These are phyloP conservation scores for Mythimna albipuncta DNA, from an alignment of 2,888 invertebrate genomes.

Conservation along the genomic window DNA sequence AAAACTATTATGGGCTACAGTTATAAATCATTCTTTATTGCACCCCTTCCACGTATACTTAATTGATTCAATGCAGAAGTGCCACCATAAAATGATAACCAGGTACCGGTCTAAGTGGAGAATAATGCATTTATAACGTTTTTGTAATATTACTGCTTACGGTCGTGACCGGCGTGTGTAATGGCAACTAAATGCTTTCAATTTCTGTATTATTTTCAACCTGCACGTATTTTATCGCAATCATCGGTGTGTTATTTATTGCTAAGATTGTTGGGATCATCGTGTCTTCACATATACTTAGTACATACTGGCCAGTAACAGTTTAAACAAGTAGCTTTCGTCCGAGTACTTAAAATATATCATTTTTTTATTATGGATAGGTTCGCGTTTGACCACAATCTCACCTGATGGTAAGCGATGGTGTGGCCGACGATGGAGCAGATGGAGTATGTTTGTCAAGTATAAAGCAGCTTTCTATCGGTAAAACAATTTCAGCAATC, in stretches of 20 bases:
- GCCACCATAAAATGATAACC: conserved; percentile 83
- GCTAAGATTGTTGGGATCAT: conserved; percentile 1
- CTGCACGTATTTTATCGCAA: conserved; percentile 30
- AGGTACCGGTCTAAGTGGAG: conserved; percentile 70
- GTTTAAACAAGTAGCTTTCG: not conserved
- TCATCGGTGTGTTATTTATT: conserved; percentile 40
- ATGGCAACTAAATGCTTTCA: conserved; percentile 42
- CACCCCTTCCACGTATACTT: conserved; percentile 80
- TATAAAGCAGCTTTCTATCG: no score
- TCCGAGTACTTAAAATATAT: no score
- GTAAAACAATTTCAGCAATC: no score
- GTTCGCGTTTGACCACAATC: no score
- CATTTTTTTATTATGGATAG: no score
- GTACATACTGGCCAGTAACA: conserved; percentile 24
- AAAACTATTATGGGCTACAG: conserved; percentile 81
- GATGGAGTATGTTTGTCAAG: no score
- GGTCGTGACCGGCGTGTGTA: conserved; percentile 36
- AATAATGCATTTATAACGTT: conserved; percentile 62
- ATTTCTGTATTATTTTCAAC: conserved; percentile 41
- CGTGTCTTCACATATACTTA: conserved; percentile 21
- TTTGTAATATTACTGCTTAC: conserved; percentile 52
- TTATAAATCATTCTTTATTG: conserved; percentile 86
- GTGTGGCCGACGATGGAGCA: no score
- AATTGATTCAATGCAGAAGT: conserved; percentile 85
- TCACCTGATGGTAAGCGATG: no score